phyloP scores from a whole-genome alignment of 1,140 invertebrate species.

The Onthophagus taurus region DNA sequence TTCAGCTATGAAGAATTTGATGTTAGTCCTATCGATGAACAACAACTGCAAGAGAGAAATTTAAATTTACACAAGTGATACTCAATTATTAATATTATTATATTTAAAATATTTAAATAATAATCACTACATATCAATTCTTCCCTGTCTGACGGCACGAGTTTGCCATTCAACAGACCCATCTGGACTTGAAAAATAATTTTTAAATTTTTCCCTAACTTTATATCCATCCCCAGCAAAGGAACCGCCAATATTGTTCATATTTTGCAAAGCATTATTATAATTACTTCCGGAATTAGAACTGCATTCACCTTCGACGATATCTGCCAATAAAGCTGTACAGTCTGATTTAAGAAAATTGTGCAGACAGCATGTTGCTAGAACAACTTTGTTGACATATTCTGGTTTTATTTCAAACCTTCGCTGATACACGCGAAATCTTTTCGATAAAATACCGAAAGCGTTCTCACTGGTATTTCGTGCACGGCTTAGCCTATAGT shows the following conservation, averaged over 20 bases:
- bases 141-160: neutral
- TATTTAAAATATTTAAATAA: too few relatives aligned
- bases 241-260: neutral
- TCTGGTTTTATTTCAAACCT: neutral
- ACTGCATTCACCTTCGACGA: neutral
- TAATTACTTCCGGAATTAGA: neutral
- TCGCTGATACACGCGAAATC: conserved; percentile 1
- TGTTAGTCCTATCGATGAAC: too few relatives aligned
- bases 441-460: conserved; percentile 2
- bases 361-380: neutral
- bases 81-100: too few relatives aligned
- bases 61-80: too few relatives aligned
- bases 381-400: conserved; percentile 3
- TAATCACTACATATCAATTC: too few relatives aligned
- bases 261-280: conserved; percentile 3
- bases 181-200: conserved; percentile 5
- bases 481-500: neutral
- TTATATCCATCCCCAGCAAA: conserved; percentile 4
- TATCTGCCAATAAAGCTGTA: neutral
- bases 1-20: too few relatives aligned
- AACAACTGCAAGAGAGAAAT: too few relatives aligned
- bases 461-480: conserved; percentile 1
- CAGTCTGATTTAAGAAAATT: conserved; percentile 5
- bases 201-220: conserved; percentile 4
- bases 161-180: conserved; percentile 3